These are phyloP conservation scores for Anoplophora glabripennis DNA, from an alignment of 1,140 invertebrate genomes.

Conservation along the genomic window DNA sequence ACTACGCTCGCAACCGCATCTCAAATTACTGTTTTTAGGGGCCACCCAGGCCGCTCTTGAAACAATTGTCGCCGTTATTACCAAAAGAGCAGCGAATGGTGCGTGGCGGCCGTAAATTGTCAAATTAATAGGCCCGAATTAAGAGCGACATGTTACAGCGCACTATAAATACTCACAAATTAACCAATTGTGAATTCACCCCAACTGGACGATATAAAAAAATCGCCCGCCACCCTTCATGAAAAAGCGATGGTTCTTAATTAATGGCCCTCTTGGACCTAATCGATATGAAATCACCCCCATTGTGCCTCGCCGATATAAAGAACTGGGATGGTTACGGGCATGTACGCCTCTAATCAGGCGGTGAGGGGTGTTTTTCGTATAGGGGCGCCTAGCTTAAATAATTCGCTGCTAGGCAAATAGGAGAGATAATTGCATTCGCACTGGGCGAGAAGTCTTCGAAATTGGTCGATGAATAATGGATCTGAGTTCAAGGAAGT, in stretches of 20 bases:
- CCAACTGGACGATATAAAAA: not conserved
- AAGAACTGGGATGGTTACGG: too few relatives aligned
- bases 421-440: too few relatives aligned
- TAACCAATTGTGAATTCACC: not conserved
- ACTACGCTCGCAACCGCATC: too few relatives aligned
- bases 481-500: too few relatives aligned
- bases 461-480: too few relatives aligned
- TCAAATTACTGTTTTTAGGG: not conserved
- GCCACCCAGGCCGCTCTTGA: not conserved
- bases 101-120: not conserved
- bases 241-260: not conserved
- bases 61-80: not conserved
- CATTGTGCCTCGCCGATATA: not conserved
- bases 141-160: not conserved
- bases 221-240: not conserved
- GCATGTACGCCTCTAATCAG: too few relatives aligned
- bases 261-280: constrained; percentile 1
- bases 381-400: too few relatives aligned
- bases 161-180: constrained; percentile 4
- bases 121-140: constrained; percentile 1
- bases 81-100: not conserved
- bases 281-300: not conserved
- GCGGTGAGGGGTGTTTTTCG: too few relatives aligned
- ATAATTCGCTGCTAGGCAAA: too few relatives aligned
- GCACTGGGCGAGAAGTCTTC: too few relatives aligned